Evolutionary conservation across 2,113 vertebrate genomes (phyloP).

Genomic region (Spizaetus ornatus): DNA sequence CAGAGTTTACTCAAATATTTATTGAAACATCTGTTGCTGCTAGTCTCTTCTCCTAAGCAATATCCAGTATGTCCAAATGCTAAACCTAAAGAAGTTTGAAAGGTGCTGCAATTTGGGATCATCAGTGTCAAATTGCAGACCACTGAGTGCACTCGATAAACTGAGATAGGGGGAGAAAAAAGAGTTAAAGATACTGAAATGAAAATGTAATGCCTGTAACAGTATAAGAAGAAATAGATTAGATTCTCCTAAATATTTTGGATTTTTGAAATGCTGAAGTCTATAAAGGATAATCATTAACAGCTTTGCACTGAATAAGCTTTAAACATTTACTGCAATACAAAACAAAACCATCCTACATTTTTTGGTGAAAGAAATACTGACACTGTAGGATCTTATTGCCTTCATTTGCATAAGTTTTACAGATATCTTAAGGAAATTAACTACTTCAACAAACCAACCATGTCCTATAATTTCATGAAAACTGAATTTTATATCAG

Average conservation of each 20-base stretch:
- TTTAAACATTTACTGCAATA: neutral
- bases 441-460: conserved; percentile 1
- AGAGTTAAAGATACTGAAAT: neutral
- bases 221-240: neutral
- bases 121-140: neutral
- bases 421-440: conserved; percentile 12
- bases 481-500: conserved; percentile 1
- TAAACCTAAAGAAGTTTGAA: neutral
- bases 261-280: neutral
- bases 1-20: neutral
- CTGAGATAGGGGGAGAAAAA: neutral
- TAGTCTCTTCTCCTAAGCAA: neutral
- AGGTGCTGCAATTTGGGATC: neutral
- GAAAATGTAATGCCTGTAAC: neutral
- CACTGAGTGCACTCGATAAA: neutral
- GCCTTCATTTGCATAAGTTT: neutral
- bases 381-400: neutral
- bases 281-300: neutral
- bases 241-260: neutral
- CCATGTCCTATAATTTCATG: neutral
- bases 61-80: neutral
- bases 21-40: neutral
- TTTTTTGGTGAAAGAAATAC: neutral
- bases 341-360: neutral
- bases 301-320: neutral